Conservation (phyloP, 1,140 invertebrate genomes). For the Hormaphis cornu region DNA sequence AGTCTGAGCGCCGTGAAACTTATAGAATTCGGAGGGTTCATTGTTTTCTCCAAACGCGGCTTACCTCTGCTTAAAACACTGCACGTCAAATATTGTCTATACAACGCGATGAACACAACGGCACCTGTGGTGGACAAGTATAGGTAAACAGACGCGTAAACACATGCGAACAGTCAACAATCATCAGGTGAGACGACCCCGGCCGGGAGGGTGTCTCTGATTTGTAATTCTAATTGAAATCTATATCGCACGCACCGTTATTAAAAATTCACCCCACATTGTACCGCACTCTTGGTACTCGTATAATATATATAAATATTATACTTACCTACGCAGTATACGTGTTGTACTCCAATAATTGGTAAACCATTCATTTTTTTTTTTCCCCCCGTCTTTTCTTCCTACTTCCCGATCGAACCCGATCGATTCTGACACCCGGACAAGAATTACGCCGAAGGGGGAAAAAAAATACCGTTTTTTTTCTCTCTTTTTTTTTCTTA, state of each 20-base stretch:
- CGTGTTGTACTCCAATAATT: too few relatives aligned
- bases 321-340: not conserved
- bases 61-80: too few relatives aligned
- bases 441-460: not conserved
- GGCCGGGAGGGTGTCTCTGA: not conserved
- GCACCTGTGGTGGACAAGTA: not conserved
- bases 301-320: not conserved
- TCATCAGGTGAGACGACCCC: constrained; percentile 21
- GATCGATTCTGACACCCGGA: not conserved
- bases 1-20: too few relatives aligned
- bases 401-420: not conserved
- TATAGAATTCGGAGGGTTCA: too few relatives aligned
- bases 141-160: too few relatives aligned
- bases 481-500: not conserved
- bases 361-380: too few relatives aligned
- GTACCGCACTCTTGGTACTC: not conserved
- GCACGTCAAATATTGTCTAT: too few relatives aligned
- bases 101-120: too few relatives aligned
- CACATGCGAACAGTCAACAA: not conserved
- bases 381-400: not conserved
- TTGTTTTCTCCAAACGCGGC: too few relatives aligned
- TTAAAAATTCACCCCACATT: constrained; percentile 23
- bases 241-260: not conserved
- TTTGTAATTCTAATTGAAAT: constrained; percentile 32
- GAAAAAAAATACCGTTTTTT: not conserved